These are phyloP conservation scores for Melieria picta DNA, from an alignment of 2,888 invertebrate species.

Conservation along the genomic window DNA sequence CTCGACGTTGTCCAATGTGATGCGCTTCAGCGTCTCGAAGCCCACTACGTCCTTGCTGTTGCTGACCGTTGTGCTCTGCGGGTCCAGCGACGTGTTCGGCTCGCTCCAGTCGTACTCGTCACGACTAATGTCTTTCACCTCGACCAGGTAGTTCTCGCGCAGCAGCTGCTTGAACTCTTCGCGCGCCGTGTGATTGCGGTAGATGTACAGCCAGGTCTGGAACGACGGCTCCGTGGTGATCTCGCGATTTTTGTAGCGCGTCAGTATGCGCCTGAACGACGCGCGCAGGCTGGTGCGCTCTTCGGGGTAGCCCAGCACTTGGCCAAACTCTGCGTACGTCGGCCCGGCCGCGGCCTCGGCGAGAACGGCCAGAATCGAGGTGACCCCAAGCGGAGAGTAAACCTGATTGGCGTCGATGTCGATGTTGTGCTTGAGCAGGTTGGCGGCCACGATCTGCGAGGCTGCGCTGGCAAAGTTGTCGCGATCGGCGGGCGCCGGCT, in stretches of 20 bases:
- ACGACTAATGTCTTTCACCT: conserved; percentile 68
- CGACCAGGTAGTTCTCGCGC: conserved; percentile 71
- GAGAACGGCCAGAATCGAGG: conserved; percentile 72
- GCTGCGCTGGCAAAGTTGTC: conserved; percentile 54
- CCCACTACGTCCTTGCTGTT: conserved; percentile 65
- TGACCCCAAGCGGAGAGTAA: conserved; percentile 74
- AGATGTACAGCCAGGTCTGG: conserved; percentile 75
- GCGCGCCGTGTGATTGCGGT: conserved; percentile 73
- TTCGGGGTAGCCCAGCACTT: conserved; percentile 70
- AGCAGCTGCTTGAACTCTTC: conserved; percentile 71
- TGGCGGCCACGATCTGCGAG: conserved; percentile 61
- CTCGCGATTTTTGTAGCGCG: conserved; percentile 52
- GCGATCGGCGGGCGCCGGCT: conserved; percentile 23
- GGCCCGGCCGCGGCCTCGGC: conserved; percentile 73
- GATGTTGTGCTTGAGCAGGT: conserved; percentile 60
- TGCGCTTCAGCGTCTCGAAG: conserved; percentile 65
- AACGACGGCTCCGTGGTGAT: conserved; percentile 68
- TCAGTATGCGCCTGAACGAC: conserved; percentile 53
- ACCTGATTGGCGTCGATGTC: conserved; percentile 69
- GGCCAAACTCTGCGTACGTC: conserved; percentile 70
- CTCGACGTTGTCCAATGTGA: conserved; percentile 53
- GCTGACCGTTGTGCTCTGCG: conserved; percentile 46
- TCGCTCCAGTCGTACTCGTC: conserved; percentile 58
- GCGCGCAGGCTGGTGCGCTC: conserved; percentile 61
- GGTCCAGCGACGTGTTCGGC: conserved; percentile 50